Evolutionary conservation across 2,888 invertebrate species (phyloP), one percentile per base, ranked within the genome.

Genomic region (Hartigia nigra): DNA sequence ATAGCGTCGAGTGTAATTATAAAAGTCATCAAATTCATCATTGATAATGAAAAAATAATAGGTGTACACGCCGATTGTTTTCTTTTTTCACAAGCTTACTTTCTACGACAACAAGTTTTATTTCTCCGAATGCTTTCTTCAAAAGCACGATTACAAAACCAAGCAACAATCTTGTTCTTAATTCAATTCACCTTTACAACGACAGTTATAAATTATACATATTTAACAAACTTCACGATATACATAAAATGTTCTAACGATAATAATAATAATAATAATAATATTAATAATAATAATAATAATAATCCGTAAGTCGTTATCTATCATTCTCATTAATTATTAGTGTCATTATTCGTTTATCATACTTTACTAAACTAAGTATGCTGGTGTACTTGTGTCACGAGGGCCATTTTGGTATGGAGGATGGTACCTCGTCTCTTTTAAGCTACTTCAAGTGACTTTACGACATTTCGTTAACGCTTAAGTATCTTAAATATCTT

Each of bases 101-200:
- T 84, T 89, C 90, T 90, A 90, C 90, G 89, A 90, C 90, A 90
- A 90, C 90, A 89, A 90, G 86, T 89, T 90, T 90, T 90, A 89
- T 90, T 55, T 90, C 84, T 88, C 86, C 85, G 82, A 87, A 88
- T 89, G 89, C 88, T 89, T 89, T 88, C 83, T 83, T 90, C 88
- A 91, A 92, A 91, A 92, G 91, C 91, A 91, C 89, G 89, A 91
- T 92, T 92, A 92, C 90, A 92, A 92, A 92, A 92, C 91, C 89
- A 92, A 92, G 92, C 92, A 92, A 92, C 92, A 92, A 91, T 86
- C 84, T 84, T 84, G 84, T 74, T 79, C 78, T 78, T 80, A 75
- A 23, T 83, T 78, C 69, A 79, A 79, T 80, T 86, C 74, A 86
- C 87, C 89, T 89, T 89, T 87, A 86, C 82, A 87, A 87, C 87